phyloP scores from a whole-genome alignment of 1,140 invertebrate species.

The Tenebrio molitor region DNA sequence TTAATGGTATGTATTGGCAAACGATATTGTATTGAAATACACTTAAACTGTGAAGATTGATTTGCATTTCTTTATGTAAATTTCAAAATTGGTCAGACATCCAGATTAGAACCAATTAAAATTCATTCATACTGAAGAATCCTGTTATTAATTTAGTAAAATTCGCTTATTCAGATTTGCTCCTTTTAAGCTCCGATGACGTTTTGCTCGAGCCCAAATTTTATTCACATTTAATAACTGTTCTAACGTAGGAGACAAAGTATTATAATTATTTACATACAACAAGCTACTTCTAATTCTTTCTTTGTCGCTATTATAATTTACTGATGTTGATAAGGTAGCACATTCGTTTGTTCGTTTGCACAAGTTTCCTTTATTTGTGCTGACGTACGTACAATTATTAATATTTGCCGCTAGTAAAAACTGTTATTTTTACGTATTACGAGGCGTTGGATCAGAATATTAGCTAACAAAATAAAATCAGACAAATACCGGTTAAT shows the following conservation, averaged over 20 bases:
- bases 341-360: not conserved
- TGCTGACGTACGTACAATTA: not conserved
- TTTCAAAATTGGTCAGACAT: not conserved
- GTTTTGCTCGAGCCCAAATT: no score
- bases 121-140: slow-evolving; percentile 4
- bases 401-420: not conserved
- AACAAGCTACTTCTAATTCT: no score
- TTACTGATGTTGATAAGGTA: not conserved
- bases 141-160: slow-evolving; percentile 17
- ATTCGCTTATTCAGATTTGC: not conserved
- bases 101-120: slow-evolving; percentile 30
- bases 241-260: no score
- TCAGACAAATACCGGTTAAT: slow-evolving; percentile 9
- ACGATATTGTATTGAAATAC: slow-evolving; percentile 11
- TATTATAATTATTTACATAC: no score
- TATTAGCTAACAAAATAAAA: not conserved
- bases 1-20: slow-evolving; percentile 23
- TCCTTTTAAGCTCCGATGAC: not conserved
- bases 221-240: no score
- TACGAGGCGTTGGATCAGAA: not conserved
- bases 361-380: not conserved
- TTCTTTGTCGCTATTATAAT: not conserved
- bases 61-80: slow-evolving; percentile 35
- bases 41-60: slow-evolving; percentile 10
- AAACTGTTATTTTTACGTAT: slow-evolving; percentile 3